phyloP scores from a whole-genome alignment of 2,888 invertebrate species.

The Spodoptera exigua region DNA sequence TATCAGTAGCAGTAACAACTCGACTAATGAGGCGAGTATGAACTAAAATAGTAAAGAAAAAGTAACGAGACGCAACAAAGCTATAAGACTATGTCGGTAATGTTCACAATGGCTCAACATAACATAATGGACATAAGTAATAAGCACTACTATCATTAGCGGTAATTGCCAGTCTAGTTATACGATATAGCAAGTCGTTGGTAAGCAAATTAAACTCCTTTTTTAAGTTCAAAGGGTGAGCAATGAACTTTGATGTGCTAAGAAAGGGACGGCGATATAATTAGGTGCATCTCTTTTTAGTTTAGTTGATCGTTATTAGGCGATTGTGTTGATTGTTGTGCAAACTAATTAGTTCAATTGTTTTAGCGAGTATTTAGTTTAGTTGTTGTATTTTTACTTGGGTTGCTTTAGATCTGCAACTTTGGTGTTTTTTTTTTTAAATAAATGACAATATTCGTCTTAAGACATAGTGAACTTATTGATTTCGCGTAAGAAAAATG shows the following conservation, averaged over 20 bases:
- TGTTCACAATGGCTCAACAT: conserved; percentile 59
- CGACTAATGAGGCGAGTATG: too few relatives aligned
- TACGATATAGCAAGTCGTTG: conserved; percentile 61
- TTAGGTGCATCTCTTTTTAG: conserved; percentile 60
- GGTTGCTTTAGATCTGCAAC: too few relatives aligned
- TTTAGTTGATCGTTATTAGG: conserved; percentile 50
- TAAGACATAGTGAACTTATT: too few relatives aligned
- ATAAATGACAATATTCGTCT: too few relatives aligned
- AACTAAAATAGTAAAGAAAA: conserved; percentile 1
- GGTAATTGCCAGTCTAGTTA: conserved; percentile 72
- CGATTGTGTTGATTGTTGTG: conserved; percentile 51
- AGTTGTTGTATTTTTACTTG: conserved; percentile 23
- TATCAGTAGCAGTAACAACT: too few relatives aligned
- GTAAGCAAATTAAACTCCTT: conserved; percentile 70
- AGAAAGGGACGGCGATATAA: conserved; percentile 51
- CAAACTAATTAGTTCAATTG: conserved; percentile 28
- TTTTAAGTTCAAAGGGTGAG: conserved; percentile 62
- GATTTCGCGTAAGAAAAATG: too few relatives aligned
- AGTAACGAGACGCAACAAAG: conserved; percentile 8
- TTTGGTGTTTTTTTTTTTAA: too few relatives aligned
- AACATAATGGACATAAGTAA: conserved; percentile 75
- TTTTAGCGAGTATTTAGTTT: conserved; percentile 9
- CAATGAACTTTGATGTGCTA: conserved; percentile 59
- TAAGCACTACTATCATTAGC: conserved; percentile 79
- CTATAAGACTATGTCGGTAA: conserved; percentile 53